A percentile compares a stretch with the other conserved stretches of the same genome.
phyloP scores from a whole-genome alignment of 2,797 vertebrate species.

The Pampus argenteus region DNA sequence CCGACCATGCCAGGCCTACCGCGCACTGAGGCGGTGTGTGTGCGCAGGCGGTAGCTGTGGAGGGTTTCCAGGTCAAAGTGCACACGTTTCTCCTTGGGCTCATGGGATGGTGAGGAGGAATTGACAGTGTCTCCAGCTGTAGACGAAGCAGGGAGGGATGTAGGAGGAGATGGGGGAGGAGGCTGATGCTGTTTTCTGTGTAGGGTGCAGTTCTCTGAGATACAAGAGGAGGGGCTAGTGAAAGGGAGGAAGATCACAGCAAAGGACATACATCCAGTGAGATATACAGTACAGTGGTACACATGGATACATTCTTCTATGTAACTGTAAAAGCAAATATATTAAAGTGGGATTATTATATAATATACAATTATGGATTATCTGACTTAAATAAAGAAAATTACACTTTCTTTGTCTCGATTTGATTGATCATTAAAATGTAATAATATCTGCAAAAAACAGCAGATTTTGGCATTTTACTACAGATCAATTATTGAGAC shows the following conservation, averaged over 20 bases:
- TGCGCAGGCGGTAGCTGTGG: slow-evolving; percentile 84
- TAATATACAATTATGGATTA: no score
- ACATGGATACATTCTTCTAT: background rate
- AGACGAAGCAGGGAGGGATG: slow-evolving; percentile 72
- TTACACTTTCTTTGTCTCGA: background rate
- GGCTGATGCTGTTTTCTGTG: slow-evolving; percentile 78
- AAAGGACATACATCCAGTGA: slow-evolving; percentile 41
- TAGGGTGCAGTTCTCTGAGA: slow-evolving; percentile 84
- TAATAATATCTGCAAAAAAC: no score
- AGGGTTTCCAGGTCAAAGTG: slow-evolving; percentile 88
- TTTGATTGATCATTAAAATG: no score
- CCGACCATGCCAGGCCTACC: slow-evolving; percentile 66
- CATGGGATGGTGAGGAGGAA: slow-evolving; percentile 73
- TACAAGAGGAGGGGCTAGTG: slow-evolving; percentile 82
- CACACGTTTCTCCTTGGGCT: slow-evolving; percentile 84
- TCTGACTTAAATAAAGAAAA: background rate
- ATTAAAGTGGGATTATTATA: background rate
- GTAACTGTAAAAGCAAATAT: background rate
- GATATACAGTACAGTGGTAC: slow-evolving; percentile 25
- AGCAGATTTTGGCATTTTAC: background rate
- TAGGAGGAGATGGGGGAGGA: slow-evolving; percentile 72
- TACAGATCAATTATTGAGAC: background rate
- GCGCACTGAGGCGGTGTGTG: slow-evolving; percentile 71
- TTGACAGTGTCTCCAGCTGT: slow-evolving; percentile 75
- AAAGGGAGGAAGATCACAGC: slow-evolving; percentile 54